Percentiles rank a stretch among this genome's conserved stretches.
Evolutionary conservation across 2,888 invertebrate species (phyloP).

Genomic region (Phyllotreta striolata): DNA sequence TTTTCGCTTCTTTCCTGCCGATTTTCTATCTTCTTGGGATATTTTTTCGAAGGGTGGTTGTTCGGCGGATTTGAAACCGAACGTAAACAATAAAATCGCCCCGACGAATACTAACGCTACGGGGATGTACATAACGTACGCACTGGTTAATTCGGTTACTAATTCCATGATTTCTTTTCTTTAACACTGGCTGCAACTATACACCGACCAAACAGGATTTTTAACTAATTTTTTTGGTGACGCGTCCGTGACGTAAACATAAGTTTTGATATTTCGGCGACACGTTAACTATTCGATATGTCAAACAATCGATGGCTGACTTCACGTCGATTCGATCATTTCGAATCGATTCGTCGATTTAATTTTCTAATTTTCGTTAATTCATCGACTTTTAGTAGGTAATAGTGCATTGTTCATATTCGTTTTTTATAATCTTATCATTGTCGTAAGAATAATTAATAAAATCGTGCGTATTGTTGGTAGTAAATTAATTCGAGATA

Average conservation of each 20-base stretch:
- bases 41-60: conserved; percentile 83
- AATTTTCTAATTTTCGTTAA: too few relatives aligned
- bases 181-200: conserved; percentile 11
- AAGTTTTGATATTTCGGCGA: conserved; percentile 42
- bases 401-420: too few relatives aligned
- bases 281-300: conserved; percentile 32
- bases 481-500: too few relatives aligned
- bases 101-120: conserved; percentile 63
- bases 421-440: too few relatives aligned
- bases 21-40: conserved; percentile 73
- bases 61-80: conserved; percentile 57
- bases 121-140: conserved; percentile 66
- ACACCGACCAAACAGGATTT: conserved; percentile 20
- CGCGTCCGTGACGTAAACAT: conserved; percentile 74
- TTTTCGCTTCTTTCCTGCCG: conserved; percentile 73
- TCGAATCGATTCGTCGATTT: too few relatives aligned
- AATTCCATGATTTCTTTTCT: conserved; percentile 64
- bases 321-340: too few relatives aligned
- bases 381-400: too few relatives aligned
- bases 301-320: too few relatives aligned
- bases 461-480: too few relatives aligned
- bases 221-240: conserved; percentile 64
- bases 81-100: conserved; percentile 52
- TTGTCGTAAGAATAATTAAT: too few relatives aligned
- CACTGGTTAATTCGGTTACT: conserved; percentile 67